Evolutionary conservation across 2,888 invertebrate species (phyloP).

Genomic region (Limnephilus lunatus): DNA sequence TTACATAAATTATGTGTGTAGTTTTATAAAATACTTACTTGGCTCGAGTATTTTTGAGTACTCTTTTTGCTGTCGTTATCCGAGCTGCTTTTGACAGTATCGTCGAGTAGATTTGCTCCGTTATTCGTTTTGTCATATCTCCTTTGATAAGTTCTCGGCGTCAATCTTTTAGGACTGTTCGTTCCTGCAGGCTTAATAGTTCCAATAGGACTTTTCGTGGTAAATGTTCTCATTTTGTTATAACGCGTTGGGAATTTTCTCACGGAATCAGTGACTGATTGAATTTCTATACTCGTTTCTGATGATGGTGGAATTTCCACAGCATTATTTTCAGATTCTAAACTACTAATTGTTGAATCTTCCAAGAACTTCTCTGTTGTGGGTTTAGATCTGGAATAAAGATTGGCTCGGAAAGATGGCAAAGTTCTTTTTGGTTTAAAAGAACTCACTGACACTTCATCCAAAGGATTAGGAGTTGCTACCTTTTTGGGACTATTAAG

Average conservation of each 20-base stretch:
- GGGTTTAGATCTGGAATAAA: constrained; percentile 56
- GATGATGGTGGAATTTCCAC: constrained; percentile 43
- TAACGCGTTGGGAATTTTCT: constrained; percentile 25
- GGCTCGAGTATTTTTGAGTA: constrained; percentile 15
- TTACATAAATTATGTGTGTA: not conserved
- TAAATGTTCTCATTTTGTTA: constrained; percentile 31
- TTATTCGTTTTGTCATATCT: constrained; percentile 37
- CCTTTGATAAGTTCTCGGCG: constrained; percentile 68
- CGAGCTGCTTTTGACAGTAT: constrained; percentile 53
- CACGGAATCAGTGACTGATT: constrained; percentile 8
- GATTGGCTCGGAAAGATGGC: constrained; percentile 44
- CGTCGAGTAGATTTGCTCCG: constrained; percentile 56
- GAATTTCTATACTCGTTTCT: not conserved
- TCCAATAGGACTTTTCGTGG: constrained; percentile 49
- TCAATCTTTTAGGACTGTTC: constrained; percentile 64
- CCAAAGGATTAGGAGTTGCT: constrained; percentile 15
- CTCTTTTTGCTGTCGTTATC: constrained; percentile 43
- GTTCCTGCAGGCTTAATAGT: constrained; percentile 61
- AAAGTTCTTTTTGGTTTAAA: constrained; percentile 54
- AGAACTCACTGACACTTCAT: constrained; percentile 51
- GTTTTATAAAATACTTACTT: constrained; percentile 29
- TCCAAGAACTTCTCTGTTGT: constrained; percentile 50
- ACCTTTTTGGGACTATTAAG: constrained; percentile 39
- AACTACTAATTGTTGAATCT: constrained; percentile 10
- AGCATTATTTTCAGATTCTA: constrained; percentile 36